phyloP scores from a whole-genome alignment of 2,113 vertebrate species.

The Smithornis capensis region DNA sequence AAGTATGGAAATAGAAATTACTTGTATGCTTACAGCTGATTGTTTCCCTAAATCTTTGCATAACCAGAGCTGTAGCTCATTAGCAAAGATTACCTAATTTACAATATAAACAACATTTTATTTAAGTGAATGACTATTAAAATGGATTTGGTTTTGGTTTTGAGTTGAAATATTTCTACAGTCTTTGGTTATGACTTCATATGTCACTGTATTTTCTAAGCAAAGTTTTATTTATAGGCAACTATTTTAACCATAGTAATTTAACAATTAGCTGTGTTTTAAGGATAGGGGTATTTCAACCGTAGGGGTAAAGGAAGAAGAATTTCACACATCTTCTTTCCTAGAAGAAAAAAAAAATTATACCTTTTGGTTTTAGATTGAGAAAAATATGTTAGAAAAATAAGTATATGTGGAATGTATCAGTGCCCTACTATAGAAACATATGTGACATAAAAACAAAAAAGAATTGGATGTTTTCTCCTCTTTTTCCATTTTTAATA shows the following conservation, averaged over 20 bases:
- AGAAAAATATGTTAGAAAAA: not conserved
- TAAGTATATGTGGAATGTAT: not conserved
- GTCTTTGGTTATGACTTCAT: not conserved
- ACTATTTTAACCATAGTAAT: not conserved
- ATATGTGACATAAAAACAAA: not conserved
- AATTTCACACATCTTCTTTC: slow-evolving; percentile 8
- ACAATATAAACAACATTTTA: not conserved
- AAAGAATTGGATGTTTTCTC: not conserved
- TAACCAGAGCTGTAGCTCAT: not conserved
- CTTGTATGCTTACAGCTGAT: not conserved
- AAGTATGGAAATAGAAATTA: slow-evolving; percentile 18
- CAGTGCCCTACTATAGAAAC: not conserved
- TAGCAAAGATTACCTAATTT: not conserved
- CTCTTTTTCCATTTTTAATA: not conserved
- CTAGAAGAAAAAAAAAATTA: not conserved
- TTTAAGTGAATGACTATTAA: not conserved
- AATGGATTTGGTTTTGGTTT: not conserved
- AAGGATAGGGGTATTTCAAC: not conserved
- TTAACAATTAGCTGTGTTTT: not conserved
- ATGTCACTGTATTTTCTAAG: not conserved
- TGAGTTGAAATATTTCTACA: not conserved
- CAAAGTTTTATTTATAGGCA: not conserved
- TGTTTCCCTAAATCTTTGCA: slow-evolving; percentile 3
- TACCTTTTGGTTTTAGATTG: not conserved
- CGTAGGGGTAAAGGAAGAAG: not conserved